Evolutionary conservation across 2,113 vertebrate species (phyloP).

Genomic region (Hipposideros armiger): DNA sequence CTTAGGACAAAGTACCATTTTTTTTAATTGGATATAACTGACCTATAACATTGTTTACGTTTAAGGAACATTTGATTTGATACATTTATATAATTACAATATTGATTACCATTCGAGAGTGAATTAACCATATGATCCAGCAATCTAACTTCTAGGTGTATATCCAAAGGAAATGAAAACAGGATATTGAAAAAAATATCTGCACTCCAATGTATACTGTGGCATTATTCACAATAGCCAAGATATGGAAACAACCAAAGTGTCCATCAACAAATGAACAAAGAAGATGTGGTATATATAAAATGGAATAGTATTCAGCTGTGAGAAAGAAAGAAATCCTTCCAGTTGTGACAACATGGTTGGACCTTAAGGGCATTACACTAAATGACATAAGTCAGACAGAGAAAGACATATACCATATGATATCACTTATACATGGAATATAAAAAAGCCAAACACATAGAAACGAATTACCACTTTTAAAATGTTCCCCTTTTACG

Average conservation of each 20-base stretch:
- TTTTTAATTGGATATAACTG: not conserved
- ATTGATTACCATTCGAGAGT: not conserved
- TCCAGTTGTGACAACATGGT: not conserved
- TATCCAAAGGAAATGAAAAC: not conserved
- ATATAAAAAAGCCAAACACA: not conserved
- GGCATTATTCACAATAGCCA: not conserved
- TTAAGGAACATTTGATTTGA: not conserved
- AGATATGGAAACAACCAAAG: not conserved
- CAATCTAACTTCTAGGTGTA: not conserved
- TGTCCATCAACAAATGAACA: not conserved
- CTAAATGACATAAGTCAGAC: not conserved
- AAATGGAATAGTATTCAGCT: not conserved
- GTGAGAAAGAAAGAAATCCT: not conserved
- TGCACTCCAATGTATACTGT: not conserved
- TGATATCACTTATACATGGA: not conserved
- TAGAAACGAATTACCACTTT: not conserved
- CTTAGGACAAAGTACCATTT: not conserved
- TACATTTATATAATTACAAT: not conserved
- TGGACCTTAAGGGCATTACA: not conserved
- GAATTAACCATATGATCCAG: not conserved
- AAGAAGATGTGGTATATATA: not conserved
- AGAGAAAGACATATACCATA: not conserved
- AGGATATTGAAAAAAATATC: not conserved
- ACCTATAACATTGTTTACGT: not conserved
- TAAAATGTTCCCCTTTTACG: not conserved